Base-by-base conservation (phyloP, 2,113 vertebrate genomes). In the Scomber scombrus region DNA sequence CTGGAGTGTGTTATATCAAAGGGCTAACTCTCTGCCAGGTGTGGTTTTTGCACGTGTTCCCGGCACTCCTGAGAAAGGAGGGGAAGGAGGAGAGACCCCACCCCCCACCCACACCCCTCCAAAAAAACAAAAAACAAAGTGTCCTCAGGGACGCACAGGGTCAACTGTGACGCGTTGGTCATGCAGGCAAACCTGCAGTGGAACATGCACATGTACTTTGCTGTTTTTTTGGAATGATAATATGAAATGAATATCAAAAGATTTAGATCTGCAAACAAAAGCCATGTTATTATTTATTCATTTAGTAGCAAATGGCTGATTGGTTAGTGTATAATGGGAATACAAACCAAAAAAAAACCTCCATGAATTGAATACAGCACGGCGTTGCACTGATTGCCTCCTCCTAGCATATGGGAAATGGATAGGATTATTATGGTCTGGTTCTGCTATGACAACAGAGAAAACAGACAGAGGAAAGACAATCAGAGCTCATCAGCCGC, bases 401-500 rank as follows among this genome's bases (percentile, higher is more conserved):
- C 75, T 71, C 67, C 68, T 76, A 83, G 76, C 85, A 86, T 85
- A 81, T 85, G 88, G 87, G 87, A 93, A 94, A 93, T 85, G 66
- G 82, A 92, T 86, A 73, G 90, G 88, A 95, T 94, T 93, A 94
- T 90, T 78, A 89, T 91, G 85, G 90, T 89, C 90, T 93, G 82
- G 58, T 78, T 91, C 87, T 90, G 81, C 85, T 92, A 88, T 87
- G 92, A 93, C 93, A 94, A 93, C 91, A 86, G 89, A 92, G 84
- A 91, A 91, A 93, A 93, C 91, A 93, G 91, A 85, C 89, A 85
- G 90, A 91, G 86, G 85, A 80, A 90, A 92, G 84, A 89, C 91
- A 90, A 94, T 93, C 94, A 89, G 84, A 91, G 91, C 92, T 93
- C 86, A 93, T 94, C 93, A 93, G 91, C 87, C 75, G 63, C 74